These are phyloP conservation scores for Ichneumoninae sp. DNA, from an alignment of 2,888 invertebrate genomes.

Conservation along the genomic window DNA sequence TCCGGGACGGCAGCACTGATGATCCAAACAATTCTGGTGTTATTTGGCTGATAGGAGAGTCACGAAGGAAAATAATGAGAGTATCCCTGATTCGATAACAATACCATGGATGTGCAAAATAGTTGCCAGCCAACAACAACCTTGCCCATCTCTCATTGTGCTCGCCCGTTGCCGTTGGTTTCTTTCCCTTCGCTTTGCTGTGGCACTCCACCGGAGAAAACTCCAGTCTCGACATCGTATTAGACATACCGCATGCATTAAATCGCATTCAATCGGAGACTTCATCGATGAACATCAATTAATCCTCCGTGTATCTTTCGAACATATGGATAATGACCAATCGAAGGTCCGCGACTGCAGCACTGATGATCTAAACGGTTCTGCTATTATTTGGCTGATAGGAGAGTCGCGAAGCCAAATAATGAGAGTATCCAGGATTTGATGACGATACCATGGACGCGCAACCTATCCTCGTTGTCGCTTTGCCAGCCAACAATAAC, in stretches of 20 bases:
- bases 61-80: neutral
- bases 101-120: neutral
- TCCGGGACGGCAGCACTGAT: neutral
- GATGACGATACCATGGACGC: slow-evolving; percentile 10
- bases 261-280: too few relatives aligned
- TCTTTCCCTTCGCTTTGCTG: too few relatives aligned
- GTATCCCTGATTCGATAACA: neutral
- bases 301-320: neutral
- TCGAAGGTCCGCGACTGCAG: neutral
- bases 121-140: slow-evolving; percentile 35
- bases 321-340: neutral
- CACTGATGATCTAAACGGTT: neutral
- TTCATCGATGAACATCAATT: neutral
- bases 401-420: neutral
- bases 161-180: slow-evolving; percentile 2
- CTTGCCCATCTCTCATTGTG: slow-evolving; percentile 48
- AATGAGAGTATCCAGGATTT: neutral
- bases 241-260: too few relatives aligned
- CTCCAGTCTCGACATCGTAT: neutral
- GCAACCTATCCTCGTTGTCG: too few relatives aligned
- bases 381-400: slow-evolving; percentile 8
- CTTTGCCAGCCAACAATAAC: slow-evolving; percentile 33
- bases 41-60: slow-evolving; percentile 11
- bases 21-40: neutral
- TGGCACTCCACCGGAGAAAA: too few relatives aligned